phyloP scores from a whole-genome alignment of 2,113 vertebrate genomes.

The Heptranchias perlo region DNA sequence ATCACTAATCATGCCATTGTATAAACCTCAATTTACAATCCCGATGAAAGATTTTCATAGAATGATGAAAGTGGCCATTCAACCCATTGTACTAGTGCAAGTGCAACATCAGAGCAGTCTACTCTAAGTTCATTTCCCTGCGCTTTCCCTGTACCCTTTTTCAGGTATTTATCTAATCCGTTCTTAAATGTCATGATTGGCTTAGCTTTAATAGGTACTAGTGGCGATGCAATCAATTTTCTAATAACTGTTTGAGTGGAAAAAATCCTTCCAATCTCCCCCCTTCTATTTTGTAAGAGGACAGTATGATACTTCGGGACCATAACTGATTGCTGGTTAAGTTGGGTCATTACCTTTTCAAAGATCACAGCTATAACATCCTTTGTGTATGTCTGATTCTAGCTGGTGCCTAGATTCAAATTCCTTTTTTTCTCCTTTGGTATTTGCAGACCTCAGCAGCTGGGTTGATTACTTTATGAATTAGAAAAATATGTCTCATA shows the following conservation, averaged over 20 bases:
- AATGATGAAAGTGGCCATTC: not conserved
- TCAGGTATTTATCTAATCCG: not conserved
- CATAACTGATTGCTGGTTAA: constrained; percentile 66
- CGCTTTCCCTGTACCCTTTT: not conserved
- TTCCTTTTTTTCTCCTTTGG: not conserved
- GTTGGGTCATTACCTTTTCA: constrained; percentile 38
- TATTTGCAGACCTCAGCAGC: not conserved
- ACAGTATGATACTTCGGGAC: constrained; percentile 49
- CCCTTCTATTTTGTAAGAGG: not conserved
- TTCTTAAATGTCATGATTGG: not conserved
- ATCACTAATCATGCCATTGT: not conserved
- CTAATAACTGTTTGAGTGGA: not conserved
- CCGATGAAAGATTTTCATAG: not conserved
- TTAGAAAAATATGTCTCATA: not conserved
- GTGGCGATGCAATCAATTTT: not conserved
- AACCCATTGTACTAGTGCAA: not conserved
- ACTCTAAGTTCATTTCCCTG: not conserved
- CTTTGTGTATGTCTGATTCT: not conserved
- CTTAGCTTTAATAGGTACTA: not conserved
- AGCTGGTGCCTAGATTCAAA: not conserved
- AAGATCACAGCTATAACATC: not conserved
- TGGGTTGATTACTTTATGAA: not conserved
- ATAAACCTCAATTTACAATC: not conserved
- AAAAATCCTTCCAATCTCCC: not conserved
- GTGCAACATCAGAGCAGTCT: not conserved